Conservation (phyloP, 1,140 invertebrate species). For the Mya arenaria region DNA sequence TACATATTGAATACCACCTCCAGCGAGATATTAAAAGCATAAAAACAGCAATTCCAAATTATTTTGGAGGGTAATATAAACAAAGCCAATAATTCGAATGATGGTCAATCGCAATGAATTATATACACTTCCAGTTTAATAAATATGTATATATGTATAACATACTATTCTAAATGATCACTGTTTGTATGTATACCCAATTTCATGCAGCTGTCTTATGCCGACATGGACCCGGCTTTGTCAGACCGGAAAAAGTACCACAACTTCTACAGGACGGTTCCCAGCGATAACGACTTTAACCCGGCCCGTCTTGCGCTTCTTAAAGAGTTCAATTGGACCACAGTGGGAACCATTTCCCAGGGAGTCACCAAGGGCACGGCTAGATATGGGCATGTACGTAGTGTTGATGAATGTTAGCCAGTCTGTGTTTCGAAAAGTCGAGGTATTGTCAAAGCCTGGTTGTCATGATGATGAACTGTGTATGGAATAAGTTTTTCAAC, state of each 20-base stretch:
- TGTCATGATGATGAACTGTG: no score
- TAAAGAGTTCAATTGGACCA: constrained; percentile 97
- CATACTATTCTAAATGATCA: background rate
- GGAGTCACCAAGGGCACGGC: constrained; percentile 82
- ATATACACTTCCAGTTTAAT: no score
- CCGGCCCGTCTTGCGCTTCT: constrained; percentile 93
- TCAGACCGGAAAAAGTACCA: constrained; percentile 93
- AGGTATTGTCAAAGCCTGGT: no score
- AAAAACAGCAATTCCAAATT: no score
- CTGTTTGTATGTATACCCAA: background rate
- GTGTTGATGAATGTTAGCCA: constrained; percentile 29
- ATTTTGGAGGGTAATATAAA: no score
- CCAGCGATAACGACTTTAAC: constrained; percentile 91
- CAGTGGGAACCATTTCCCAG: constrained; percentile 98
- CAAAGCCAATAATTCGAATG: no score
- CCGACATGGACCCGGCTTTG: constrained; percentile 99
- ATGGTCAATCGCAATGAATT: no score
- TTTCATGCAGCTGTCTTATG: constrained; percentile 93
- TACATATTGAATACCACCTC: no score
- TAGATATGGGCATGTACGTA: constrained; percentile 47
- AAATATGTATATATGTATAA: no score
- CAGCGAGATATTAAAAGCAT: no score
- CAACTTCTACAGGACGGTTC: constrained; percentile 89
- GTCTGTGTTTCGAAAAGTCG: no score
- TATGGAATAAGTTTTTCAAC: no score